Evolutionary conservation across 2,888 invertebrate genomes (phyloP).

Genomic region (Bibio marci): DNA sequence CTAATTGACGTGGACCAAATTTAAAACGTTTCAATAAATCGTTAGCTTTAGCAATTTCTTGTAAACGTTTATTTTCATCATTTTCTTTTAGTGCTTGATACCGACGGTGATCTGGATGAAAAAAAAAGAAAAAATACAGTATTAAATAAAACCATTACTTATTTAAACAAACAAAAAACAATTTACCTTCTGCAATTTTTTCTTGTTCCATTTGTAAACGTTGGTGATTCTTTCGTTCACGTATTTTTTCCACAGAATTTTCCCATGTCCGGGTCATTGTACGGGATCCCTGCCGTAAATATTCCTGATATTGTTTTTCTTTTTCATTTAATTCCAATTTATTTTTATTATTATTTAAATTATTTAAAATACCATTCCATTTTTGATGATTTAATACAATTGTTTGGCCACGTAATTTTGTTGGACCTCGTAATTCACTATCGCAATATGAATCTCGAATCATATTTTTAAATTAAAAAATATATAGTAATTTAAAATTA

Average conservation of each 20-base stretch:
- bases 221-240: constrained; percentile 5
- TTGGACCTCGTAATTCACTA: too few relatives aligned
- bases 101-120: constrained; percentile 6
- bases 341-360: too few relatives aligned
- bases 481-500: too few relatives aligned
- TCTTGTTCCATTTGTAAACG: constrained; percentile 13
- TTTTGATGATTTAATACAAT: too few relatives aligned
- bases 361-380: too few relatives aligned
- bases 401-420: too few relatives aligned
- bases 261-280: constrained; percentile 29
- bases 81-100: constrained; percentile 13
- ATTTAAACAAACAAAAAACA: too few relatives aligned
- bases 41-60: constrained; percentile 21
- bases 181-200: constrained; percentile 10
- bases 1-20: constrained; percentile 22
- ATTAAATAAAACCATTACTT: background rate
- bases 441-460: too few relatives aligned
- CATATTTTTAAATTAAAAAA: too few relatives aligned
- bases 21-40: constrained; percentile 20
- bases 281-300: constrained; percentile 27
- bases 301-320: constrained; percentile 23
- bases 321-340: constrained; percentile 7
- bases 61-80: constrained; percentile 16
- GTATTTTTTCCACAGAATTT: constrained; percentile 25
- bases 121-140: background rate